Base-by-base conservation (phyloP, 2,888 invertebrate species). In the Platynereis dumerilii region DNA sequence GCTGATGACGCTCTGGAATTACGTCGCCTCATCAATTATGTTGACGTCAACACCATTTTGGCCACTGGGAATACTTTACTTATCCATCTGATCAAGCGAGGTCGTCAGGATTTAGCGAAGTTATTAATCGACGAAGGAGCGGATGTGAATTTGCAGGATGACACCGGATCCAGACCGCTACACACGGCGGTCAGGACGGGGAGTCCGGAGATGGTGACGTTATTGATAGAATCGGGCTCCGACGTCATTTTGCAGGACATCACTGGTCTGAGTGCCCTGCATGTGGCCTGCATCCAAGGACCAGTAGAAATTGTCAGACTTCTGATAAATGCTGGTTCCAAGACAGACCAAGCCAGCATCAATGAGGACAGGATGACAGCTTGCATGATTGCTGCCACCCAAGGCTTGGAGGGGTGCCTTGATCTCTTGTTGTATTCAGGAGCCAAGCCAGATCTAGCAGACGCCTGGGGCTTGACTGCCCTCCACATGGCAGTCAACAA, bases 121-220 rank as follows among this genome's bases (percentile, higher is more conserved):
- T n/a, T 48, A n/a, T 48, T 48, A 22, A 48, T 48, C 3, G 22
- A 48, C 7, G 20, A 48, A n/a, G 48, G 48, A 20, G 48, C 48
- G 7, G 48, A 48, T n/a, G 10, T 48, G 48, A 48, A 48, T n/a
- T 7, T 20, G 48, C n/a, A n/a, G 7, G 48, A 48, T 48, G 48
- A 48, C 22, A 48, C 48, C 5, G 48, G 48, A 5, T 48, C 48
- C 7, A 5, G 48, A 48, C 48, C 48, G 3, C n/a, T 48, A 7
- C 48, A 48, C 48, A 22, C 48, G 7, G 48, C 48, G 7, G 48
- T 48, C 7, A 5, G n/a, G 20, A 48, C 48, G 3, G 48, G 22
- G 7, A n/a, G 22, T n/a, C 20, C n/a, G 3, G 22, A 48, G 20
- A n/a, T 48, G 48, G 48, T 48, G 22, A 22, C n/a, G n/a, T 22